These are phyloP conservation scores for Sminthopsis crassicaudata DNA, from an alignment of 2,113 vertebrate genomes.

Conservation along the genomic window DNA sequence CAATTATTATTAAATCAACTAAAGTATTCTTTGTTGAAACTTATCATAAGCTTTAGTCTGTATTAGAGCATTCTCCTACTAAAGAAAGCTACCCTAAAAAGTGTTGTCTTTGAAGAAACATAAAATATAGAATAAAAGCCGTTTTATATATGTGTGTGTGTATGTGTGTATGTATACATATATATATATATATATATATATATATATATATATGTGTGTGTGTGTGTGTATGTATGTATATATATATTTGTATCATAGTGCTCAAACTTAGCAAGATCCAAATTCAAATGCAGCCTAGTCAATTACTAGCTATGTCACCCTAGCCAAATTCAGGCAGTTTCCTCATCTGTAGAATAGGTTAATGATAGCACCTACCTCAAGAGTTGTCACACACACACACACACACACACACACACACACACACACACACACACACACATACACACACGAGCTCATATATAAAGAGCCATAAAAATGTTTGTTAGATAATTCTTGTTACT, in stretches of 20 bases:
- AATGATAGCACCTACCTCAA: not conserved
- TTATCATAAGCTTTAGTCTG: not conserved
- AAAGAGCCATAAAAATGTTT: not conserved
- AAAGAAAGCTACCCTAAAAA: not conserved
- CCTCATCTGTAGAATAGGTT: not conserved
- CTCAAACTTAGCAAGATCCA: not conserved
- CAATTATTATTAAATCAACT: not conserved
- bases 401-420: no score
- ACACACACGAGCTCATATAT: no score
- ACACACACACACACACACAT: no score
- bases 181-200: no score
- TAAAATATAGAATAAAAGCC: not conserved
- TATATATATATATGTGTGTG: not conserved
- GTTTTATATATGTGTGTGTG: no score
- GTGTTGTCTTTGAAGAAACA: not conserved
- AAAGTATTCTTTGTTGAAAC: not conserved
- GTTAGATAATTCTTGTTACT: not conserved
- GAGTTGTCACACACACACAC: not conserved
- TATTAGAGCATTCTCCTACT: not conserved
- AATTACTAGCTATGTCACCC: not conserved
- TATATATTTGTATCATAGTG: not conserved
- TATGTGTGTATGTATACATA: no score
- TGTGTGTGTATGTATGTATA: no score
- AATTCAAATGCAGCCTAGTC: not conserved
- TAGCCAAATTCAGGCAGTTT: not conserved